phyloP scores from a whole-genome alignment of 2,888 invertebrate species.

The Mimumesa dahlbomi region DNA sequence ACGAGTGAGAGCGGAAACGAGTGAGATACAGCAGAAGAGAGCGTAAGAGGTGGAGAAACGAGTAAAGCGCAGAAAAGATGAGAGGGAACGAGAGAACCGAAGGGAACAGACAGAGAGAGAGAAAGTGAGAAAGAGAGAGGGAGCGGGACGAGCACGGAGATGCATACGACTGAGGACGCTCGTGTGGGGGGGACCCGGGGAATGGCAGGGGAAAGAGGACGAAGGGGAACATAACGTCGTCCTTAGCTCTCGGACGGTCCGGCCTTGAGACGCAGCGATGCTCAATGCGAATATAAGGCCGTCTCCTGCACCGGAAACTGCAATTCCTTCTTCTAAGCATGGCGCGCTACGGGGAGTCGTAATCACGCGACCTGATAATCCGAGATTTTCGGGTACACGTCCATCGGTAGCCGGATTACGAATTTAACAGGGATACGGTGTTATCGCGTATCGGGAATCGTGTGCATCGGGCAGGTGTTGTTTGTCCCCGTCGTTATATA shows the following conservation, averaged over 20 bases:
- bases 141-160: slow-evolving; percentile 38
- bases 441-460: no score
- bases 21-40: background rate
- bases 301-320: slow-evolving; percentile 53
- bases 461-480: no score
- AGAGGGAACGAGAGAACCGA: slow-evolving; percentile 15
- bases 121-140: slow-evolving; percentile 30
- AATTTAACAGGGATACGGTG: no score
- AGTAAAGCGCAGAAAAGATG: background rate
- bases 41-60: background rate
- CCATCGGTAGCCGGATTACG: no score
- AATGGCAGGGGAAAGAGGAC: slow-evolving; percentile 5
- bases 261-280: slow-evolving; percentile 80
- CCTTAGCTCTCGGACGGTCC: slow-evolving; percentile 74
- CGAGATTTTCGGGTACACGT: no score
- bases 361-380: background rate
- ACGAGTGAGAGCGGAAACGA: background rate
- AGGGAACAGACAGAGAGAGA: slow-evolving; percentile 13
- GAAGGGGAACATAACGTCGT: slow-evolving; percentile 58
- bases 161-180: slow-evolving; percentile 45
- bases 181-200: slow-evolving; percentile 14
- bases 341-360: slow-evolving; percentile 3
- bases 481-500: background rate
- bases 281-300: slow-evolving; percentile 72
- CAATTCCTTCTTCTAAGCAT: slow-evolving; percentile 23